phyloP scores from a whole-genome alignment of 2,797 vertebrate genomes.

The Neostethus bicornis region DNA sequence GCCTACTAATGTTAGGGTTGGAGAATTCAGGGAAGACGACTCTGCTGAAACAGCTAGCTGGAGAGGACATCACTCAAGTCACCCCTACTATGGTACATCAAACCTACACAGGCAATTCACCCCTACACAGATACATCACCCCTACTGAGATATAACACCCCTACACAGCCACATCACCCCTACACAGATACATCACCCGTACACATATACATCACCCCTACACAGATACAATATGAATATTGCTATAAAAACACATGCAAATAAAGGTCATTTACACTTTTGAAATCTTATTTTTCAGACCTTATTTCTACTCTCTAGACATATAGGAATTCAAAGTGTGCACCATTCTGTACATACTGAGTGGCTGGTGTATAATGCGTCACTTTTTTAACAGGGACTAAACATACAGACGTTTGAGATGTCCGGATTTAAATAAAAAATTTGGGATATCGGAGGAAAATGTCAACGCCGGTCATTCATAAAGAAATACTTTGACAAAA shows the following conservation, averaged over 20 bases:
- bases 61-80: conserved; percentile 79
- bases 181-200: too few relatives aligned
- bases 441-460: conserved; percentile 90
- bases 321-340: background rate
- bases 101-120: too few relatives aligned
- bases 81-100: too few relatives aligned
- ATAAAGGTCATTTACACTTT: conserved; percentile 8
- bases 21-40: conserved; percentile 96
- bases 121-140: too few relatives aligned
- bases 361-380: too few relatives aligned
- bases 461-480: conserved; percentile 85
- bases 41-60: conserved; percentile 78
- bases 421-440: conserved; percentile 83
- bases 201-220: too few relatives aligned
- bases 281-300: background rate
- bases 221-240: conserved; percentile 64
- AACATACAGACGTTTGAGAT: conserved; percentile 86
- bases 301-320: conserved; percentile 2
- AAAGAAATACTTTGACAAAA: conserved; percentile 88
- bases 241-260: background rate
- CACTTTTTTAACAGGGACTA: conserved; percentile 82
- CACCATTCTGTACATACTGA: background rate
- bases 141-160: too few relatives aligned
- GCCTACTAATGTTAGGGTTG: conserved; percentile 92
- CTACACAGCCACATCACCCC: too few relatives aligned